These are phyloP conservation scores for Lasioglossum zephyrum DNA, from an alignment of 2,888 invertebrate species.

Conservation along the genomic window DNA sequence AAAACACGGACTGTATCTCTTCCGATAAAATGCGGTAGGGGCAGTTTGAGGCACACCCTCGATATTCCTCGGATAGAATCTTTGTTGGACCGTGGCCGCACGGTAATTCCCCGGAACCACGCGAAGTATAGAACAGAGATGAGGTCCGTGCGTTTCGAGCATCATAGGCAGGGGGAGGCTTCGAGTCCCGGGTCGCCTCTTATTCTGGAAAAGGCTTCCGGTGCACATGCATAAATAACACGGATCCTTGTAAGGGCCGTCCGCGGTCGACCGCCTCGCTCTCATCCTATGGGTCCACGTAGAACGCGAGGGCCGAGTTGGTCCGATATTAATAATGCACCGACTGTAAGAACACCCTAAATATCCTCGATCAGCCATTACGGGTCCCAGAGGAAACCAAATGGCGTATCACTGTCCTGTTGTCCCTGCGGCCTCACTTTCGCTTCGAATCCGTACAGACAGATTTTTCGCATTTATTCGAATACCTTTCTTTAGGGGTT, in stretches of 20 bases:
- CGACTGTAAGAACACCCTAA: slow-evolving; percentile 78
- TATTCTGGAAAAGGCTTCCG: slow-evolving; percentile 77
- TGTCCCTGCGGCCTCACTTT: slow-evolving; percentile 58
- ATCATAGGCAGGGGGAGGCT: slow-evolving; percentile 54
- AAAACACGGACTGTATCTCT: slow-evolving; percentile 42
- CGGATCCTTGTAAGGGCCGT: slow-evolving; percentile 76
- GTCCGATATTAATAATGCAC: slow-evolving; percentile 78
- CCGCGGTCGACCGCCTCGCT: slow-evolving; percentile 67
- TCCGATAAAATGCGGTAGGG: slow-evolving; percentile 53
- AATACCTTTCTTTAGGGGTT: neutral
- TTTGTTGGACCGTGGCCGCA: slow-evolving; percentile 40
- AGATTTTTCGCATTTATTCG: slow-evolving; percentile 21
- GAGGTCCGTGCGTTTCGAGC: slow-evolving; percentile 38
- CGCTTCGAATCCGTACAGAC: slow-evolving; percentile 11
- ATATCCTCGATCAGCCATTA: slow-evolving; percentile 79
- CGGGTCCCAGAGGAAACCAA: slow-evolving; percentile 76
- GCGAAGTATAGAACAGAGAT: slow-evolving; percentile 24
- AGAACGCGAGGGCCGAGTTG: slow-evolving; percentile 66
- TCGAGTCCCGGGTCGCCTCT: slow-evolving; percentile 70
- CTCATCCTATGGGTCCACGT: slow-evolving; percentile 43
- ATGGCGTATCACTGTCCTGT: slow-evolving; percentile 78
- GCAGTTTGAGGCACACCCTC: slow-evolving; percentile 17
- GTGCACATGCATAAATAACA: slow-evolving; percentile 80
- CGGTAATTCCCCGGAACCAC: slow-evolving; percentile 55
- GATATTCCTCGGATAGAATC: slow-evolving; percentile 47